Conservation (phyloP, 2,797 vertebrate species). For the Paguma larvata region DNA sequence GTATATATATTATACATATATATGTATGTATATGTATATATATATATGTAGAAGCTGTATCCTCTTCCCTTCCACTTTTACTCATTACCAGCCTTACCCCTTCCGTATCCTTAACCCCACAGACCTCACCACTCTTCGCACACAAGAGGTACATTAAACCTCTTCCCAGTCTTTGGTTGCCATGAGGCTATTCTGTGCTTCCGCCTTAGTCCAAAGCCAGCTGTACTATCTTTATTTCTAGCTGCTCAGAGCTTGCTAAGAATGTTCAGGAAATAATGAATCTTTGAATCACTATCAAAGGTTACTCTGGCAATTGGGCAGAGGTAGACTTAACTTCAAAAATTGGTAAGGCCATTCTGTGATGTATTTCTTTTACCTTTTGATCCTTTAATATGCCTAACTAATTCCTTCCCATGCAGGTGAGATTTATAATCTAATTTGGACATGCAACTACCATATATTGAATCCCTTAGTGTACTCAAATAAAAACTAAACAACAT, state of each 20-base stretch:
- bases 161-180: background rate
- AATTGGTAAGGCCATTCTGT: background rate
- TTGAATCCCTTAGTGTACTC: background rate
- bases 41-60: no score
- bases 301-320: background rate
- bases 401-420: background rate
- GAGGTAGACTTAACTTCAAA: conserved; percentile 41
- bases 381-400: conserved; percentile 36
- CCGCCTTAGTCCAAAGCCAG: background rate
- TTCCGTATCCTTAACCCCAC: background rate
- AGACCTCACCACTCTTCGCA: background rate
- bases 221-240: background rate
- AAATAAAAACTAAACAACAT: conserved; percentile 43
- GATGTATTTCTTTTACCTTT: conserved; percentile 15
- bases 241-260: background rate
- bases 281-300: background rate
- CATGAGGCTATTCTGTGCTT: background rate
- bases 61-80: background rate
- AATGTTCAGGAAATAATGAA: conserved; percentile 10
- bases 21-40: no score
- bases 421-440: background rate
- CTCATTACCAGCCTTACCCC: background rate
- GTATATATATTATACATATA: no score
- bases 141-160: background rate
- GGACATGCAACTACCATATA: background rate